Evolutionary conservation across 1,140 invertebrate genomes (phyloP).

Genomic region (Drosophila saltans): DNA sequence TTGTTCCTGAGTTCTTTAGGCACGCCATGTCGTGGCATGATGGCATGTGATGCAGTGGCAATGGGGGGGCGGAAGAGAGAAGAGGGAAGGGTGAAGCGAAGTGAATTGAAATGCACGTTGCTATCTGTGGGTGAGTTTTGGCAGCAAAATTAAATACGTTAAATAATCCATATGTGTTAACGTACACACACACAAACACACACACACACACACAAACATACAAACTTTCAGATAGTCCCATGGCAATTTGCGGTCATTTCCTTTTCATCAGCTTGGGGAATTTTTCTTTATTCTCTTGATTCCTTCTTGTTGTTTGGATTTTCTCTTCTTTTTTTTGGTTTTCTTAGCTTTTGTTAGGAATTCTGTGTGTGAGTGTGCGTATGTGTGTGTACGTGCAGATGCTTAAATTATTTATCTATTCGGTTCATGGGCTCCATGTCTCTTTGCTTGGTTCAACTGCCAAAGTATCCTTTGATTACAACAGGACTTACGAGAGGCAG

Average conservation of each 20-base stretch:
- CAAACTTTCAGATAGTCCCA: slow-evolving; percentile 36
- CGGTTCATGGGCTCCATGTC: slow-evolving; percentile 1
- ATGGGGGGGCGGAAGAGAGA: not conserved
- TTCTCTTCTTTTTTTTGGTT: slow-evolving; percentile 15
- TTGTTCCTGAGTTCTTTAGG: slow-evolving; percentile 16
- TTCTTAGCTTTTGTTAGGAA: slow-evolving; percentile 42
- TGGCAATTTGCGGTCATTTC: slow-evolving; percentile 79
- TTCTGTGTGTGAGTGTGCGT: slow-evolving; percentile 14
- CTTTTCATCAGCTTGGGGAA: slow-evolving; percentile 75
- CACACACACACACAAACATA: slow-evolving; percentile 11
- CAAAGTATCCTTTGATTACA: slow-evolving; percentile 43
- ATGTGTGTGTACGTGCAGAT: slow-evolving; percentile 34
- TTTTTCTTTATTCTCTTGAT: not conserved
- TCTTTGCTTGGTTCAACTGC: not conserved
- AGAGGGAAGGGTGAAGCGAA: not conserved
- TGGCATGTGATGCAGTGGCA: slow-evolving; percentile 9
- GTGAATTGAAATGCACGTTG: slow-evolving; percentile 4
- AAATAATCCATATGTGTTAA: slow-evolving; percentile 55
- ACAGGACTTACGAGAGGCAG: slow-evolving; percentile 15
- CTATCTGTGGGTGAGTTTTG: slow-evolving; percentile 16
- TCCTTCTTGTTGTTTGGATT: not conserved
- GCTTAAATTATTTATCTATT: slow-evolving; percentile 22
- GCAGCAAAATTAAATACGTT: slow-evolving; percentile 73
- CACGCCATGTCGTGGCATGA: slow-evolving; percentile 36
- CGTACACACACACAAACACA: slow-evolving; percentile 23